These are phyloP conservation scores for Sprattus sprattus DNA, from an alignment of 2,113 vertebrate genomes.

Conservation along the genomic window DNA sequence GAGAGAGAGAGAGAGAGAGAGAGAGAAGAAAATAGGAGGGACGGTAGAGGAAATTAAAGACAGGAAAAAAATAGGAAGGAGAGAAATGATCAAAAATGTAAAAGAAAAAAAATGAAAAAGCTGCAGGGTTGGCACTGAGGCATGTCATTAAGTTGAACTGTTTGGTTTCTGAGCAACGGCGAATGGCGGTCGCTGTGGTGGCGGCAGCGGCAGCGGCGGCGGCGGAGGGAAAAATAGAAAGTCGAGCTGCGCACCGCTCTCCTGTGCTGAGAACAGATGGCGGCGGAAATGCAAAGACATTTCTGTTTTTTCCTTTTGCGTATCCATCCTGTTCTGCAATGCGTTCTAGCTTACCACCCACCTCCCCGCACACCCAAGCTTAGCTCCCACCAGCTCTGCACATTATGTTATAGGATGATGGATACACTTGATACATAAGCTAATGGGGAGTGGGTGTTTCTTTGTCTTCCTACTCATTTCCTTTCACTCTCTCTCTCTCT, in stretches of 20 bases:
- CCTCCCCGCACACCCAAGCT: not conserved
- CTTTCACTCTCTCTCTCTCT: constrained; percentile 44
- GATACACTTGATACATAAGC: constrained; percentile 54
- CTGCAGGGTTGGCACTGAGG: constrained; percentile 53
- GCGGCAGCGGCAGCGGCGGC: too few relatives aligned
- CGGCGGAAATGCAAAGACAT: constrained; percentile 56
- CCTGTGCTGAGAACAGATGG: constrained; percentile 63
- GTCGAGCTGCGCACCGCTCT: constrained; percentile 42
- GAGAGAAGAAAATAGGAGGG: not conserved
- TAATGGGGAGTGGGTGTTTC: constrained; percentile 63
- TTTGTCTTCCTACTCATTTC: constrained; percentile 55
- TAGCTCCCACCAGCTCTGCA: constrained; percentile 28
- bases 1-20: not conserved
- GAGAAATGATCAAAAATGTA: not conserved
- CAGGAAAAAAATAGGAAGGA: not conserved
- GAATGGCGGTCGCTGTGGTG: constrained; percentile 51
- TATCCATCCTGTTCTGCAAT: constrained; percentile 9
- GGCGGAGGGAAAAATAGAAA: constrained; percentile 43
- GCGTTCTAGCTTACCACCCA: not conserved
- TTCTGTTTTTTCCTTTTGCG: constrained; percentile 22
- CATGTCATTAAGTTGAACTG: constrained; percentile 61
- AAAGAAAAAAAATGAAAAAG: constrained; percentile 13
- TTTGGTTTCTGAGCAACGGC: constrained; percentile 54
- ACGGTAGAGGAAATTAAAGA: constrained; percentile 20
- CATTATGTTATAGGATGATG: constrained; percentile 51